Evolutionary conservation across 1,140 invertebrate species (phyloP).

Genomic region (Wasmannia auropunctata): DNA sequence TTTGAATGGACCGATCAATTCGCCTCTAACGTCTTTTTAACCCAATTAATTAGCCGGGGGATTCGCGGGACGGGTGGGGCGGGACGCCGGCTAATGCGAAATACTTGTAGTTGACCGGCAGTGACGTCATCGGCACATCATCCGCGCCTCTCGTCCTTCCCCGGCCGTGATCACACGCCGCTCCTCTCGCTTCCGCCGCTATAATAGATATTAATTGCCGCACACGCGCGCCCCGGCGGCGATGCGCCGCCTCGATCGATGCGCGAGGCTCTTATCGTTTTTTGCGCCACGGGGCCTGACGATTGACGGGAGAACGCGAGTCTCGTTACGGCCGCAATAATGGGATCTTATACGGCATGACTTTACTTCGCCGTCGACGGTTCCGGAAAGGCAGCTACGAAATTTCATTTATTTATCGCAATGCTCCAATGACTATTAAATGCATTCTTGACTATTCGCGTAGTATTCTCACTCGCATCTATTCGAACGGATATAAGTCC

Average conservation of each 20-base stretch:
- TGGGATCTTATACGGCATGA: conserved; percentile 5
- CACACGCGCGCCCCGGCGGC: conserved; percentile 51
- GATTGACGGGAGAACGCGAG: conserved; percentile 25
- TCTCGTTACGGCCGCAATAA: conserved; percentile 7
- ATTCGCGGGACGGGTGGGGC: conserved; percentile 6
- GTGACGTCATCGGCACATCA: conserved; percentile 80
- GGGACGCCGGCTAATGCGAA: conserved; percentile 82
- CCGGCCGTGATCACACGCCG: conserved; percentile 60
- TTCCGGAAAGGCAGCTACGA: background rate
- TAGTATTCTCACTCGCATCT: background rate
- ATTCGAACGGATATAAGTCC: background rate
- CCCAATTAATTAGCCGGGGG: conserved; percentile 83
- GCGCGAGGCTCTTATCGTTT: conserved; percentile 52
- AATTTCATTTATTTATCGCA: conserved; percentile 6
- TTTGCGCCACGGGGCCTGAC: conserved; percentile 7
- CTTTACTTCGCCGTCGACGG: background rate
- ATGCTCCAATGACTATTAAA: too few relatives aligned
- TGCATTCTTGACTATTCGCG: background rate
- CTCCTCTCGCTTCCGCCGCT: conserved; percentile 77
- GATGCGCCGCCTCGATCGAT: conserved; percentile 64
- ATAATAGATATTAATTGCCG: conserved; percentile 84
- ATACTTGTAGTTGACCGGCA: conserved; percentile 84
- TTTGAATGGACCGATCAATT: conserved; percentile 79
- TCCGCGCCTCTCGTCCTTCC: conserved; percentile 56
- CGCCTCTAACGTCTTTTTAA: conserved; percentile 83